A percentile compares a stretch with the other conserved stretches of the same genome.
Evolutionary conservation across 2,888 invertebrate species (phyloP).

Genomic region (Nineta flava): DNA sequence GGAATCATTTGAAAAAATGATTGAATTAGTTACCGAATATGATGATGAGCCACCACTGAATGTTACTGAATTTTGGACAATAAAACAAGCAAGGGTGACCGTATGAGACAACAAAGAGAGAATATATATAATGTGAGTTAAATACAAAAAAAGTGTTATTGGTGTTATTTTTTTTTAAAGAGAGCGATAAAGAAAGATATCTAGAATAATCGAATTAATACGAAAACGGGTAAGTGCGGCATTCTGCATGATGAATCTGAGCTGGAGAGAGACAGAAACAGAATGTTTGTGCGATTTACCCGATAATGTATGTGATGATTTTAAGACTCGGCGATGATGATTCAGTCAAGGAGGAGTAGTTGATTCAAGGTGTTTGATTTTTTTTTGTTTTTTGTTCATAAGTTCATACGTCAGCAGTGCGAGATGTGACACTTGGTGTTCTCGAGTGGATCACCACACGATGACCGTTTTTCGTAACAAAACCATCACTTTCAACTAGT

Average conservation of each 20-base stretch:
- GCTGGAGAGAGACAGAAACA: neutral
- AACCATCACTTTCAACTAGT: slow-evolving; percentile 69
- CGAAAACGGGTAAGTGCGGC: neutral
- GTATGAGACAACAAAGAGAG: too few species aligned
- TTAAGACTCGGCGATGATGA: slow-evolving; percentile 1
- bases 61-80: neutral
- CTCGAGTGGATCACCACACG: slow-evolving; percentile 81
- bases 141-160: too few species aligned
- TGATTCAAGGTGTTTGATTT: slow-evolving; percentile 28
- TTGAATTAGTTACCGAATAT: neutral
- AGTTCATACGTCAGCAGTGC: slow-evolving; percentile 74
- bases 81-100: neutral
- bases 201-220: neutral
- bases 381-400: slow-evolving; percentile 53
- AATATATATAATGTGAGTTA: too few species aligned
- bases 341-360: slow-evolving; percentile 16
- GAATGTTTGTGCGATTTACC: slow-evolving; percentile 4
- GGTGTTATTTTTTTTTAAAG: neutral
- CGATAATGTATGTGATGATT: slow-evolving; percentile 2
- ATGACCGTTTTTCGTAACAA: slow-evolving; percentile 73
- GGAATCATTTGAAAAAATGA: too few species aligned
- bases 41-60: neutral
- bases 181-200: neutral
- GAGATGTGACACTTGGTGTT: slow-evolving; percentile 71
- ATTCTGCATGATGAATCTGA: neutral